Conservation (phyloP, 2,113 vertebrate genomes). For the Rhynchomys soricoides region DNA sequence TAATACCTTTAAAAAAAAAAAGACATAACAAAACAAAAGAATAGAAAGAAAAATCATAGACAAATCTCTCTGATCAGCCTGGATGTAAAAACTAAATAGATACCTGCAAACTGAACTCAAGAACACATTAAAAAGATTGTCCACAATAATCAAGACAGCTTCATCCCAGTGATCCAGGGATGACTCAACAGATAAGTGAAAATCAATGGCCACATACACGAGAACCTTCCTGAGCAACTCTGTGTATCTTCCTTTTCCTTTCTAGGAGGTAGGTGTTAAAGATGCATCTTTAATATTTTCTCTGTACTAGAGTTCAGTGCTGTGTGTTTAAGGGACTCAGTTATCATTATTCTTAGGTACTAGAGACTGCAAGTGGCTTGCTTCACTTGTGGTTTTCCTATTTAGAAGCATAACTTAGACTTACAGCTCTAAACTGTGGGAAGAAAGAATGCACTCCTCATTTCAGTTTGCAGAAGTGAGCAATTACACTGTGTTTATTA, state of each 20-base stretch:
- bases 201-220: too few relatives aligned
- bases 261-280: not conserved
- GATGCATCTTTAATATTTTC: not conserved
- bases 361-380: not conserved
- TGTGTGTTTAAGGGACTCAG: not conserved
- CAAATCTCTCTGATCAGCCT: too few relatives aligned
- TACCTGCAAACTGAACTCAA: too few relatives aligned
- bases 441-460: not conserved
- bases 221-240: not conserved
- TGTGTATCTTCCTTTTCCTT: not conserved
- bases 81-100: too few relatives aligned
- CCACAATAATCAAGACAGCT: too few relatives aligned
- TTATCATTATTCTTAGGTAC: not conserved
- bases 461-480: not conserved
- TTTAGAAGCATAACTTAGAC: constrained; percentile 14
- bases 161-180: too few relatives aligned
- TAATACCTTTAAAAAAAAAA: too few relatives aligned
- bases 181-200: too few relatives aligned
- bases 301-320: not conserved
- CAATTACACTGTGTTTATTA: not conserved
- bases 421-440: not conserved
- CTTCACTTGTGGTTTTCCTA: not conserved
- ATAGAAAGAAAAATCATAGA: too few relatives aligned
- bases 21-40: too few relatives aligned
- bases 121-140: too few relatives aligned